Conservation (phyloP, 2,797 vertebrate species). For the Thunnus albacares region DNA sequence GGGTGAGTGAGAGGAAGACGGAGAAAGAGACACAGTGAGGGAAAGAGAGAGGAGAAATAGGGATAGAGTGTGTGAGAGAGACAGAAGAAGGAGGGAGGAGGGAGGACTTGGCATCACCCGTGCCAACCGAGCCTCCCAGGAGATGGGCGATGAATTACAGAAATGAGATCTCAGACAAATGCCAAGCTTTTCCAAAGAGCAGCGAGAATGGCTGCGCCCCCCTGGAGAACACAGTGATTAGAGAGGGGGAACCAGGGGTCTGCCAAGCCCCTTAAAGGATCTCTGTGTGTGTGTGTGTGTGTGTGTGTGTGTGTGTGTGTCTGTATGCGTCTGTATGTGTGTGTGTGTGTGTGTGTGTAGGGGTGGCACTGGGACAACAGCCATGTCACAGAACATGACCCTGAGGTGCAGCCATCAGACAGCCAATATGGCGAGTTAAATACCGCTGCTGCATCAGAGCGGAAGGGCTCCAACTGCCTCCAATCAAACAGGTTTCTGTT, state of each 20-base stretch:
- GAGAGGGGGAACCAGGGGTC: constrained; percentile 79
- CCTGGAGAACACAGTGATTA: constrained; percentile 85
- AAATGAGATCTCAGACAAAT: constrained; percentile 87
- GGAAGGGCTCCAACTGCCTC: constrained; percentile 79
- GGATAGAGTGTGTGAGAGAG: constrained; percentile 51
- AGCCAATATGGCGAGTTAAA: constrained; percentile 87
- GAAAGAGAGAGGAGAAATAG: constrained; percentile 36
- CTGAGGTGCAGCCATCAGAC: constrained; percentile 85
- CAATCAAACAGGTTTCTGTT: constrained; percentile 84
- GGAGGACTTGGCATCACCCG: constrained; percentile 72
- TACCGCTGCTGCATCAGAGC: constrained; percentile 80
- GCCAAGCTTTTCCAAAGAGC: constrained; percentile 85
- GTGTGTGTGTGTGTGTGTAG: constrained; percentile 41
- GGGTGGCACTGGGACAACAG: constrained; percentile 82
- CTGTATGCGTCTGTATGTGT: constrained; percentile 22
- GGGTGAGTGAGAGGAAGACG: constrained; percentile 52
- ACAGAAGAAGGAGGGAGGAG: constrained; percentile 42
- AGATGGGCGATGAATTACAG: constrained; percentile 87
- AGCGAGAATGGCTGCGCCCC: constrained; percentile 71
- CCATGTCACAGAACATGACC: constrained; percentile 86
- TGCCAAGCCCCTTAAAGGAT: constrained; percentile 82
- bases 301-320: constrained; percentile 21
- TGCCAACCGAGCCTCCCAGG: constrained; percentile 83
- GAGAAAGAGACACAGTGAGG: constrained; percentile 25
- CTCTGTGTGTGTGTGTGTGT: constrained; percentile 51